phyloP scores from a whole-genome alignment of 2,113 vertebrate genomes.

The Coptodon bakossiorum region DNA sequence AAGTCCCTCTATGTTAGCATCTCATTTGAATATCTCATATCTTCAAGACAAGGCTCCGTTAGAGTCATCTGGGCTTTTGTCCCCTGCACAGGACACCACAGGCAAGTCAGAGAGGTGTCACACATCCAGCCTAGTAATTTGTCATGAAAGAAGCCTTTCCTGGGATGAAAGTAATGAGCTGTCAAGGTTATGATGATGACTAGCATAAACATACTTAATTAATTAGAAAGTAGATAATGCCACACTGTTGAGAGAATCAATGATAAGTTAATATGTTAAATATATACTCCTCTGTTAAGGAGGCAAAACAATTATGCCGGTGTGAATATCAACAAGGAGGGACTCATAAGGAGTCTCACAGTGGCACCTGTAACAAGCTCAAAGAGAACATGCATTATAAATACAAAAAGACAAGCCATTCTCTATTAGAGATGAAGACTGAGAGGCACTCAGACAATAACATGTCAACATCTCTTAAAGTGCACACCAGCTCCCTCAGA shows the following conservation, averaged over 20 bases:
- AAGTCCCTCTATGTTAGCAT: conserved; percentile 69
- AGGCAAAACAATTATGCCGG: conserved; percentile 37
- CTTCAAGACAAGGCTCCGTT: conserved; percentile 71
- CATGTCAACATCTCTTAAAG: conserved; percentile 67
- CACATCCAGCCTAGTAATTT: conserved; percentile 60
- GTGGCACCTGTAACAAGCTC: conserved; percentile 68
- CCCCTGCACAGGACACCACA: conserved; percentile 67
- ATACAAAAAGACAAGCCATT: conserved; percentile 67
- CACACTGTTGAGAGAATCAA: conserved; percentile 32
- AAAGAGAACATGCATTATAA: conserved; percentile 65
- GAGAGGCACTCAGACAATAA: conserved; percentile 62
- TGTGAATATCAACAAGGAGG: conserved; percentile 46
- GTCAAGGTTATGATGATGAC: conserved; percentile 65
- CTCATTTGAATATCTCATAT: conserved; percentile 80
- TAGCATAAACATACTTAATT: conserved; percentile 69
- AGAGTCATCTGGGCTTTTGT: conserved; percentile 73
- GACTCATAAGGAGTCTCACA: conserved; percentile 44
- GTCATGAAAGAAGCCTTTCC: conserved; percentile 66
- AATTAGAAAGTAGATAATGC: conserved; percentile 63
- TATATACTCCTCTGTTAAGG: background rate
- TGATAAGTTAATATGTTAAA: conserved; percentile 46
- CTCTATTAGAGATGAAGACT: conserved; percentile 70
- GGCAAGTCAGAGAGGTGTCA: conserved; percentile 66
- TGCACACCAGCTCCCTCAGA: conserved; percentile 59
- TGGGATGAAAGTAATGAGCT: conserved; percentile 66